These are phyloP conservation scores for Lota lota DNA, from an alignment of 2,113 vertebrate genomes.

Conservation along the genomic window DNA sequence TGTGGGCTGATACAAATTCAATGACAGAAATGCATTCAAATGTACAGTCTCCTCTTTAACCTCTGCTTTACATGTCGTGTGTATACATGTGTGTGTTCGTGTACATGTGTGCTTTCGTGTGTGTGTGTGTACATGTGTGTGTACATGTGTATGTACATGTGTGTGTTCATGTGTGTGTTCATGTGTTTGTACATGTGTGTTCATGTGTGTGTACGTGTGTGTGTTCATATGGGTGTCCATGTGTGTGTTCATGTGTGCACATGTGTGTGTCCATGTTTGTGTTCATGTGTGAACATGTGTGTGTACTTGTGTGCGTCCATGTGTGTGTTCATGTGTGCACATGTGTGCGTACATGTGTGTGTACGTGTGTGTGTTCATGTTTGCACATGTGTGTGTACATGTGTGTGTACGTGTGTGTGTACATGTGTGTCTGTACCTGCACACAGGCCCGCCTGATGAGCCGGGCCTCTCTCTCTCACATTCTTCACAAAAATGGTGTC, in stretches of 20 bases:
- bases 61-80: too few species aligned
- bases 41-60: too few species aligned
- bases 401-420: slow-evolving; percentile 22
- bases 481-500: slow-evolving; percentile 99
- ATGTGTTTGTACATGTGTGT: too few species aligned
- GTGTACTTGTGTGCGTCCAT: slow-evolving; percentile 7
- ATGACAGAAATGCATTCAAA: too few species aligned
- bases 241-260: too few species aligned
- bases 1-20: too few species aligned
- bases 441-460: slow-evolving; percentile 87
- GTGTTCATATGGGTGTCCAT: slow-evolving; percentile 71
- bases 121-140: background rate
- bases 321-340: too few species aligned
- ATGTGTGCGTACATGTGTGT: too few species aligned
- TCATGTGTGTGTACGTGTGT: background rate
- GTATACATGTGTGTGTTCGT: background rate
- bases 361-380: background rate
- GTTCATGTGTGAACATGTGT: background rate
- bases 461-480: slow-evolving; percentile 90
- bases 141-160: background rate
- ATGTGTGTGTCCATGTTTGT: slow-evolving; percentile 5
- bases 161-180: too few species aligned
- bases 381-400: slow-evolving; percentile 68
- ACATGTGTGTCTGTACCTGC: slow-evolving; percentile 85
- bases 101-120: background rate